A percentile compares a stretch with the other conserved stretches of the same genome.
These are phyloP conservation scores for Myathropa florea DNA, from an alignment of 2,888 invertebrate genomes.

Conservation along the genomic window DNA sequence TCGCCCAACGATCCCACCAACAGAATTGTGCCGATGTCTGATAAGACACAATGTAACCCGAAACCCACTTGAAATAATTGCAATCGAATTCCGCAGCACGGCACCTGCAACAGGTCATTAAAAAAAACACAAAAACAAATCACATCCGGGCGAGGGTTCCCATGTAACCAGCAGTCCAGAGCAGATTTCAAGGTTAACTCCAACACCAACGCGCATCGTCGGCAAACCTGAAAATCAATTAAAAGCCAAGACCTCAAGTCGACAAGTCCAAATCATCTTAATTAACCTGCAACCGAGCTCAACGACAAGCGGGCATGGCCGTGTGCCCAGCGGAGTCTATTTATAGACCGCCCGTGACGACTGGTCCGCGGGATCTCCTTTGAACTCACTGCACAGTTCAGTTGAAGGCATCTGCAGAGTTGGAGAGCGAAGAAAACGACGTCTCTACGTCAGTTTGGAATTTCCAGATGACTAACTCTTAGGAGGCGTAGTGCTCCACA, in stretches of 20 bases:
- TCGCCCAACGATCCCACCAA: not conserved
- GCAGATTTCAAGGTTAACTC: not conserved
- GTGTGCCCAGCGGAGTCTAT: not conserved
- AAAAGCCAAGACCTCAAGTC: conserved; percentile 40
- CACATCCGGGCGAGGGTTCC: not conserved
- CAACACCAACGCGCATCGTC: not conserved
- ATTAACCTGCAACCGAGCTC: conserved; percentile 52
- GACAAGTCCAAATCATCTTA: conserved; percentile 40
- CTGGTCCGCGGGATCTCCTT: not conserved
- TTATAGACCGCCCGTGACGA: not conserved
- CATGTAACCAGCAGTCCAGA: not conserved
- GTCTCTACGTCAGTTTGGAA: conserved; percentile 52
- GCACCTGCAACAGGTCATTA: not conserved
- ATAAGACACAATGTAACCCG: not conserved
- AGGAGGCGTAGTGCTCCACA: not conserved
- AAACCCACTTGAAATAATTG: not conserved
- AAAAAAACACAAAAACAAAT: not conserved
- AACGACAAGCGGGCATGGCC: not conserved
- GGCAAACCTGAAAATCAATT: conserved; percentile 54
- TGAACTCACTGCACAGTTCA: not conserved
- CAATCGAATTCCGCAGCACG: not conserved
- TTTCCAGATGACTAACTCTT: conserved; percentile 53
- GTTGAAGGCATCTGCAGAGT: not conserved
- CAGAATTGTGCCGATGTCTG: not conserved
- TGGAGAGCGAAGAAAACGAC: not conserved